Percentiles rank a stretch among this genome's conserved stretches.
phyloP scores from a whole-genome alignment of 2,888 invertebrate genomes.

The Lysandra coridon region DNA sequence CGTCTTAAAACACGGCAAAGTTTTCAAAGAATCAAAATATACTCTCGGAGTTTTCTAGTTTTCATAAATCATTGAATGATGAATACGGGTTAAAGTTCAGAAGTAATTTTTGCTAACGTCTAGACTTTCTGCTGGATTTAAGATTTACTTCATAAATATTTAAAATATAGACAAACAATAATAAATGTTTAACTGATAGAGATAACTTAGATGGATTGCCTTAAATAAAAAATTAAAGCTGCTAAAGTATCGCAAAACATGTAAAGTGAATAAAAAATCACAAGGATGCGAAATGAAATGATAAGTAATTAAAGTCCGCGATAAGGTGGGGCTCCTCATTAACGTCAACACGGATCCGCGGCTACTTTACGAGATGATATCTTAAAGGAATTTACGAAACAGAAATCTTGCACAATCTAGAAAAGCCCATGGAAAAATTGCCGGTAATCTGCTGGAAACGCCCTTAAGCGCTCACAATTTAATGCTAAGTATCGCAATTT shows the following conservation, averaged over 20 bases:
- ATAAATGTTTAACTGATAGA: constrained; percentile 26
- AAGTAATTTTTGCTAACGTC: constrained; percentile 69
- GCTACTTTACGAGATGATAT: constrained; percentile 73
- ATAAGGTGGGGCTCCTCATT: constrained; percentile 74
- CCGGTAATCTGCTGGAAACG: constrained; percentile 67
- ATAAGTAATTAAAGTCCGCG: constrained; percentile 64
- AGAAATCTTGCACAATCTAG: constrained; percentile 67
- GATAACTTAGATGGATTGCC: no score
- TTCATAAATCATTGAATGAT: constrained; percentile 71
- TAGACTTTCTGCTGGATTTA: constrained; percentile 71
- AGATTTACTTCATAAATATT: constrained; percentile 69
- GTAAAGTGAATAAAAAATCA: neutral
- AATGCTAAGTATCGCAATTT: constrained; percentile 77
- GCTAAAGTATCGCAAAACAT: neutral
- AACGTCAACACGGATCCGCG: constrained; percentile 69
- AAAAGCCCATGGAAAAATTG: constrained; percentile 61
- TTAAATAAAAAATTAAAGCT: neutral
- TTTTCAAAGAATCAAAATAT: constrained; percentile 61
- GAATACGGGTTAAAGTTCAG: constrained; percentile 67
- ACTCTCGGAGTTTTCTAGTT: constrained; percentile 69
- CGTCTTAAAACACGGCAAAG: constrained; percentile 59
- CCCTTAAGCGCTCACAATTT: constrained; percentile 74
- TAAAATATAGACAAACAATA: neutral
- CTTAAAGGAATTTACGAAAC: constrained; percentile 76
- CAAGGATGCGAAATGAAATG: constrained; percentile 55